Conservation (phyloP, 2,113 vertebrate genomes). For the Chloropsis cyanopogon region DNA sequence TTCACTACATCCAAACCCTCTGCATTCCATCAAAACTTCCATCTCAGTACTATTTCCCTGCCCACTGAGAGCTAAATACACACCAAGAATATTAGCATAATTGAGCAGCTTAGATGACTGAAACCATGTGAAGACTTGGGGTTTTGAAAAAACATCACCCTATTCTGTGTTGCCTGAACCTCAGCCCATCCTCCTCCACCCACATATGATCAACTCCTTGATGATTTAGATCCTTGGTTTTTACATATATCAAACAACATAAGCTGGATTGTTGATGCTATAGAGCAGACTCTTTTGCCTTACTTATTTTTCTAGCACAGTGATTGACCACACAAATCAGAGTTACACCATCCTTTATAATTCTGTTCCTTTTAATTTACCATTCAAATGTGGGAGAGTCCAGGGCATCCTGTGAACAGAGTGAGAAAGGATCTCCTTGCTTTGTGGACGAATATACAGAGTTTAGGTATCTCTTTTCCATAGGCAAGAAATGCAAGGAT, state of each 20-base stretch:
- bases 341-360: not conserved
- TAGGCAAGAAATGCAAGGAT: not conserved
- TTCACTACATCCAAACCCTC: not conserved
- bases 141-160: not conserved
- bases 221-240: not conserved
- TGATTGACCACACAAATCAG: not conserved
- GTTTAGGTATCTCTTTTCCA: not conserved
- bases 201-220: not conserved
- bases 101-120: not conserved
- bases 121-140: not conserved
- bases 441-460: not conserved
- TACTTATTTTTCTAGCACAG: not conserved
- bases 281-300: not conserved
- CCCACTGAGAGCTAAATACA: not conserved
- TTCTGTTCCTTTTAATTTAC: not conserved
- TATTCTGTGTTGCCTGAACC: not conserved
- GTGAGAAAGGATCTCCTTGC: not conserved
- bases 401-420: not conserved
- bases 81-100: not conserved
- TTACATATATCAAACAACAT: not conserved
- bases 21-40: not conserved
- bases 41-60: not conserved
- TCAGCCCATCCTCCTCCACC: not conserved
- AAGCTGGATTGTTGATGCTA: not conserved
- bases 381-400: not conserved